phyloP scores from a whole-genome alignment of 2,113 vertebrate genomes.

The Bettongia penicillata region DNA sequence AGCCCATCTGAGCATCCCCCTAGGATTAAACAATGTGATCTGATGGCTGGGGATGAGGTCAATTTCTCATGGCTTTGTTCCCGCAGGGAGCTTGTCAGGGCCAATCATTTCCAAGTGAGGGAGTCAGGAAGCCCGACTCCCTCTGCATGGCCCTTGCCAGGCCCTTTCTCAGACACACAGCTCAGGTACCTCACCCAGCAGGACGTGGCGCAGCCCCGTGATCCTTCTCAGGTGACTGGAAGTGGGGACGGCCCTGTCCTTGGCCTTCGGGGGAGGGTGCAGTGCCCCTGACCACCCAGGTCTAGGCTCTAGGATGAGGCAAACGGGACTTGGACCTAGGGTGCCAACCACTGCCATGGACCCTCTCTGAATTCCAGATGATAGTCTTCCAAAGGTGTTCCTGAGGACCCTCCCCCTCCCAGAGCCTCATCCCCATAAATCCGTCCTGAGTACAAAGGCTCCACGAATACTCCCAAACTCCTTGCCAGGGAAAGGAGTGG shows the following conservation, averaged over 20 bases:
- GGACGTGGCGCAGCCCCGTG: constrained; percentile 40
- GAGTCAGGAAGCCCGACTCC: constrained; percentile 74
- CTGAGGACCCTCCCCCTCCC: background rate
- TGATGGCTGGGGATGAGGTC: constrained; percentile 80
- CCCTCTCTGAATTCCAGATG: background rate
- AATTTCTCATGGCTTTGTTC: constrained; percentile 80
- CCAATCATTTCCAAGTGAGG: constrained; percentile 79
- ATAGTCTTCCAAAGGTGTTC: background rate
- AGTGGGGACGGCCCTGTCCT: constrained; percentile 19
- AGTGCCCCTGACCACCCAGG: background rate
- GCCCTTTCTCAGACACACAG: constrained; percentile 67
- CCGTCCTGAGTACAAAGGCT: background rate
- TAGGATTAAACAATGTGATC: constrained; percentile 79
- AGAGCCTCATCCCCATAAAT: background rate
- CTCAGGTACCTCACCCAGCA: constrained; percentile 61
- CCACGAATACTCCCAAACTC: background rate
- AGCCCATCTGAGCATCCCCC: constrained; percentile 69
- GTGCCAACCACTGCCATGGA: background rate
- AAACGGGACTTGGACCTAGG: background rate
- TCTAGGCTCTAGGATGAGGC: background rate
- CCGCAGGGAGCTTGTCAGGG: constrained; percentile 79
- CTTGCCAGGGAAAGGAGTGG: background rate
- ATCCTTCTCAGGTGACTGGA: constrained; percentile 42
- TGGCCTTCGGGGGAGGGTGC: constrained; percentile 21
- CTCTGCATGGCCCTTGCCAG: constrained; percentile 68